Evolutionary conservation across 2,888 invertebrate genomes (phyloP), one percentile per base, ranked within the genome.

Genomic region (Plagiodera versicolora): DNA sequence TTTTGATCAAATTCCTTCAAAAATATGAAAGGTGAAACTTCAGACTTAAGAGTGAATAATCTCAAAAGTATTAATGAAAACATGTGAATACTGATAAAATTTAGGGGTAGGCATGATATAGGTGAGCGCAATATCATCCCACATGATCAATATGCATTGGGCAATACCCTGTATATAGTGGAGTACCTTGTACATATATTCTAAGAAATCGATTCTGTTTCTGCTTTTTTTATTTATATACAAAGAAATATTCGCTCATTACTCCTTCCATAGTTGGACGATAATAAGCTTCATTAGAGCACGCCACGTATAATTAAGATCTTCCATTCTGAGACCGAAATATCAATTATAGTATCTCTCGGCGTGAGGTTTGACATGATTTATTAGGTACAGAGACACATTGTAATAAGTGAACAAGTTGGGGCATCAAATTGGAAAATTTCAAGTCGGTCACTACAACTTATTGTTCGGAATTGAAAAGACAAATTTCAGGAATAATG

Each of bases 321-420:
- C 39, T 39, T 39, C 14, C 39, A 39, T 14, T 39, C 11, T 39
- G 3, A 39, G 39, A 39, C 3, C 39, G 39, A 39, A 39, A 39
- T 39, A 39, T 39, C 39, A 39, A 39, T 39, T 39, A n/a, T 39
- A 39, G 39, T 39, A 39, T n/a, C 14, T 39, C 39, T 39, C 39
- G 14, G 39, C 39, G 11, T 14, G 39, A 39, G 39, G n/a, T 39
- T 39, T 14, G 39, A 14, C 39, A 39, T 39, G 39, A 39, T 39
- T 39, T 39, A 39, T 39, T 39, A 39, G 14, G 39, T 39, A 39
- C 39, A 39, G 39, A 14, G 39, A 3, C 39, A 39, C 14, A 11
- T 39, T 2, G 14, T 14, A 14, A 39, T 39, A 2, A 39, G 39
- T 39, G 39, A 14, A 39, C 39, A n/a, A 39, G 39, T 14, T 32